Conservation (phyloP, 2,888 invertebrate species). For the Watsonalla binaria region DNA sequence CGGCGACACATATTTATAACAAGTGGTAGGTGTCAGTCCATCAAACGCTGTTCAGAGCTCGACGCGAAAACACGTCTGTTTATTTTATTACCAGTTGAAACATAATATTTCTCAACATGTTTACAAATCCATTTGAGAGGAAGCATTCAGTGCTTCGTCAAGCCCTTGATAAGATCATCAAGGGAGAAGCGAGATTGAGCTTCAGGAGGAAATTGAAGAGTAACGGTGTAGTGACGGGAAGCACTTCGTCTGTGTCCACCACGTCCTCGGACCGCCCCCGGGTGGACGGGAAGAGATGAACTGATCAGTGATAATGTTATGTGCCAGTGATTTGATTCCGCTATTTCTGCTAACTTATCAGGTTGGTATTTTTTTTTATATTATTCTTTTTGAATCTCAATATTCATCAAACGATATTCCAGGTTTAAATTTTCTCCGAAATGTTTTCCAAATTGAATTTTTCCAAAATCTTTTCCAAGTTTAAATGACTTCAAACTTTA, state of each 20-base stretch:
- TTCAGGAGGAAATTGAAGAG: conserved; percentile 56
- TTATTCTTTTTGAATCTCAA: background rate
- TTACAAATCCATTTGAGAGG: conserved; percentile 84
- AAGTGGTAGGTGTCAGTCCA: conserved; percentile 32
- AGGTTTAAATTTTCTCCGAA: too few relatives aligned
- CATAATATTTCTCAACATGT: conserved; percentile 64
- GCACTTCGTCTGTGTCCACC: conserved; percentile 54
- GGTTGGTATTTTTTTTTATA: conserved; percentile 44
- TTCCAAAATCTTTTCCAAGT: too few relatives aligned
- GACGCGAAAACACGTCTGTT: conserved; percentile 35
- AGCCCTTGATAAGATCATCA: conserved; percentile 80
- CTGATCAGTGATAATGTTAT: conserved; percentile 32
- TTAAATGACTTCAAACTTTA: too few relatives aligned
- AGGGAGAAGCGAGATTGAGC: conserved; percentile 62
- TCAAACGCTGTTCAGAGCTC: conserved; percentile 27
- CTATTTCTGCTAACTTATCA: conserved; percentile 35
- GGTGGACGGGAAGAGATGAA: conserved; percentile 56
- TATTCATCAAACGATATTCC: background rate
- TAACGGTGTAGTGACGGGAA: conserved; percentile 34
- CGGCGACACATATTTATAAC: conserved; percentile 37
- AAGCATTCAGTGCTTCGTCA: conserved; percentile 83
- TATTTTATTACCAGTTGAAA: conserved; percentile 9
- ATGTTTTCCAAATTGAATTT: too few relatives aligned
- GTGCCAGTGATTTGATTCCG: conserved; percentile 50
- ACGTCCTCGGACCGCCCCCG: conserved; percentile 43